These are phyloP conservation scores for Malurus cyaneus DNA, from an alignment of 2,113 vertebrate species.

Conservation along the genomic window DNA sequence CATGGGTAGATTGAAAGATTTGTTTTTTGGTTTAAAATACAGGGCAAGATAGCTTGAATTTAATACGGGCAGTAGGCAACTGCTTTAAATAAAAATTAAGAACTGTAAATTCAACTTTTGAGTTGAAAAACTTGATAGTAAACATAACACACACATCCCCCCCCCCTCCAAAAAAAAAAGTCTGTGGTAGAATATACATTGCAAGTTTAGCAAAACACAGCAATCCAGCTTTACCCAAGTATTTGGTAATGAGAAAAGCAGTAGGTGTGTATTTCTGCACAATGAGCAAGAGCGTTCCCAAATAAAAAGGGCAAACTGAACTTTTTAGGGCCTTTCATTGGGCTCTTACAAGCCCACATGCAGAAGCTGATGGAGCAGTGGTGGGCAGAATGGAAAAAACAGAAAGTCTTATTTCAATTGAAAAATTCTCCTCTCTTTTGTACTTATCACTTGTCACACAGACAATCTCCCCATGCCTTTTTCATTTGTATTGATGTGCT, in stretches of 20 bases:
- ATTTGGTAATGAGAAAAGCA: background rate
- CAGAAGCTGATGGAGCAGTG: background rate
- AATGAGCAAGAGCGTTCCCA: background rate
- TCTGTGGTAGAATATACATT: background rate
- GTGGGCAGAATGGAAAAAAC: background rate
- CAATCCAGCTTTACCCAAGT: background rate
- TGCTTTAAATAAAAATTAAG: background rate
- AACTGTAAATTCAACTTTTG: background rate
- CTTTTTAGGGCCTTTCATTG: background rate
- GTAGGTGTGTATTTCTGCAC: background rate
- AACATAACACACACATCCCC: accelerated
- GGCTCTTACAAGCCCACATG: background rate
- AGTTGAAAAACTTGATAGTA: background rate
- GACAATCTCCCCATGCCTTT: background rate
- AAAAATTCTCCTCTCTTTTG: background rate
- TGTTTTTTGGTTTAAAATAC: background rate
- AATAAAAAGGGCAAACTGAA: background rate
- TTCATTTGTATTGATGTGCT: background rate
- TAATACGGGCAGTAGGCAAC: background rate
- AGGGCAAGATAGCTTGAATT: background rate
- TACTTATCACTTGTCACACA: accelerated
- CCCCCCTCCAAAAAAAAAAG: accelerated
- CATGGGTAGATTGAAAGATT: background rate
- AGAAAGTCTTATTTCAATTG: background rate
- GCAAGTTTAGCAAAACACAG: background rate